A percentile compares a stretch with the other conserved stretches of the same genome.
Evolutionary conservation across 2,113 vertebrate genomes (phyloP).

Genomic region (Xyrauchen texanus): DNA sequence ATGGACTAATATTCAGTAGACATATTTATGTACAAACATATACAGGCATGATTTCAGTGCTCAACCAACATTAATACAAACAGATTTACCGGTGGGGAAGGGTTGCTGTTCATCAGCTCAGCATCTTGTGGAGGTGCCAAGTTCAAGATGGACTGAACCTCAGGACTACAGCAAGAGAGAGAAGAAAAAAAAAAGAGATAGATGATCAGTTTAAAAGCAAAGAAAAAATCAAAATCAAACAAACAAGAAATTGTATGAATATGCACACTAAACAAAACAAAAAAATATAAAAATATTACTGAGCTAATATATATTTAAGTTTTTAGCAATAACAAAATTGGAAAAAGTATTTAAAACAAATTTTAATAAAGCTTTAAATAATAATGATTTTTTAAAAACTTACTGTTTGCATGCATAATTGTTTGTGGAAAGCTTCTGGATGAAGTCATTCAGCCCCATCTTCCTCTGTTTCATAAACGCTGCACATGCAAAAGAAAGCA

Average conservation of each 20-base stretch:
- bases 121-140: constrained; percentile 89
- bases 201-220: no score
- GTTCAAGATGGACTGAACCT: constrained; percentile 94
- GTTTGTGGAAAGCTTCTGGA: constrained; percentile 94
- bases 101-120: constrained; percentile 90
- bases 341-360: no score
- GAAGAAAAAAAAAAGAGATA: not conserved
- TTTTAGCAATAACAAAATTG: no score
- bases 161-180: constrained; percentile 74
- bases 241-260: no score
- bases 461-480: constrained; percentile 98
- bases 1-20: not conserved
- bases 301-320: no score
- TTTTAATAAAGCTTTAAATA: not conserved
- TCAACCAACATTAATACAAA: not conserved
- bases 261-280: no score
- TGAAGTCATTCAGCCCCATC: constrained; percentile 97
- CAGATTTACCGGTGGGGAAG: constrained; percentile 92
- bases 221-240: no score
- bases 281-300: no score
- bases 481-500: constrained; percentile 62
- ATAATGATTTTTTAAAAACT: constrained; percentile 65
- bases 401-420: constrained; percentile 96
- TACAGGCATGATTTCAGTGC: not conserved
- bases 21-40: no score